A percentile compares a stretch with the other conserved stretches of the same genome.
phyloP scores from a whole-genome alignment of 2,888 invertebrate genomes.

The Tetragonula carbonaria region DNA sequence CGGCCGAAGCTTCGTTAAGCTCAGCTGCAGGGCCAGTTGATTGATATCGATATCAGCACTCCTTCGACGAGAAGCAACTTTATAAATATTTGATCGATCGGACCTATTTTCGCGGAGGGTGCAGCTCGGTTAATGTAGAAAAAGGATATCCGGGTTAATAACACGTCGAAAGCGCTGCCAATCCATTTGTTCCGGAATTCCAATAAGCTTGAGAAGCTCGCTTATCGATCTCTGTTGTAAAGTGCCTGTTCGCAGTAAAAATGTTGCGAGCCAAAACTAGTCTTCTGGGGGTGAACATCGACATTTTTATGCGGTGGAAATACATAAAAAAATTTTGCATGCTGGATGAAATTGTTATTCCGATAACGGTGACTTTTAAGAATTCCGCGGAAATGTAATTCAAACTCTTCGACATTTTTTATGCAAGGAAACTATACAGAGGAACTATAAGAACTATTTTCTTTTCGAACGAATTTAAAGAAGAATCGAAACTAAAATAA shows the following conservation, averaged over 20 bases:
- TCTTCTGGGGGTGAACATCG: too few species aligned
- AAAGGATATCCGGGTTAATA: constrained; percentile 28
- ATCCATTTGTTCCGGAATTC: constrained; percentile 5
- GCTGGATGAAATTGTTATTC: too few species aligned
- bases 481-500: too few species aligned
- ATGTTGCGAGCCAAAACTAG: not conserved
- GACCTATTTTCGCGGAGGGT: constrained; percentile 35
- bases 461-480: too few species aligned
- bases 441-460: too few species aligned
- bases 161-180: constrained; percentile 7
- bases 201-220: not conserved
- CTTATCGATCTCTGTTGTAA: not conserved
- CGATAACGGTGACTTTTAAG: not conserved
- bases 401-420: not conserved
- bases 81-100: constrained; percentile 50
- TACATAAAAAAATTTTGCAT: too few species aligned
- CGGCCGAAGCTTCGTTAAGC: constrained; percentile 42
- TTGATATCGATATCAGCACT: constrained; percentile 23
- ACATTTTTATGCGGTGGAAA: too few species aligned
- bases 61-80: constrained; percentile 8
- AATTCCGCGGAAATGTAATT: not conserved
- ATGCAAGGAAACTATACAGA: not conserved
- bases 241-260: not conserved
- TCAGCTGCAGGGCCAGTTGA: constrained; percentile 7
- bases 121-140: not conserved